These are phyloP conservation scores for Drosophila recens DNA, from an alignment of 2,888 invertebrate species.

Conservation along the genomic window DNA sequence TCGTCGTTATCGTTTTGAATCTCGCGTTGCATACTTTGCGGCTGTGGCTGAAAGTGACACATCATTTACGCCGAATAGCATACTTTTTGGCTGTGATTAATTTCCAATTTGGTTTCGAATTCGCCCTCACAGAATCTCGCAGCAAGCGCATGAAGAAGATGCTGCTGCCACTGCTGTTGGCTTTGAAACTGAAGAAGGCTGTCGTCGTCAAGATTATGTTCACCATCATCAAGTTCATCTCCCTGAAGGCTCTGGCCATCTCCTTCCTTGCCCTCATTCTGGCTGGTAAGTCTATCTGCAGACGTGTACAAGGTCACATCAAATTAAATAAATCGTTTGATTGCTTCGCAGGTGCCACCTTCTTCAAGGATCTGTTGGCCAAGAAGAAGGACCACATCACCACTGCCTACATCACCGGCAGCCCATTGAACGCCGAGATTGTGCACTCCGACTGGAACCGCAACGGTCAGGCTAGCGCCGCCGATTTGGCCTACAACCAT, in stretches of 20 bases:
- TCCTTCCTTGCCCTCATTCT: slow-evolving; percentile 88
- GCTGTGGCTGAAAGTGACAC: slow-evolving; percentile 1
- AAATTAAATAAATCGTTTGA: neutral
- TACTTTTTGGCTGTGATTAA: slow-evolving; percentile 46
- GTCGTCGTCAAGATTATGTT: slow-evolving; percentile 88
- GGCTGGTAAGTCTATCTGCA: slow-evolving; percentile 85
- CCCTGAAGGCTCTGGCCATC: slow-evolving; percentile 88
- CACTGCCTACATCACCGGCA: slow-evolving; percentile 85
- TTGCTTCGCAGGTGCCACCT: slow-evolving; percentile 81
- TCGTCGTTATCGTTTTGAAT: neutral
- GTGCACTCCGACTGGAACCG: slow-evolving; percentile 85
- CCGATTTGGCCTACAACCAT: slow-evolving; percentile 85
- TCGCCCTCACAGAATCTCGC: slow-evolving; percentile 85
- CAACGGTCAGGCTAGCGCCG: slow-evolving; percentile 84
- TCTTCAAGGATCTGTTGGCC: slow-evolving; percentile 85
- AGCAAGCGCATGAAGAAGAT: slow-evolving; percentile 88
- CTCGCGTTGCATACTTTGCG: slow-evolving; percentile 49
- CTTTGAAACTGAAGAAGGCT: slow-evolving; percentile 88
- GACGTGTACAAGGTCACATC: neutral
- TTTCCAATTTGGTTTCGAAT: slow-evolving; percentile 9
- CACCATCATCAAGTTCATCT: slow-evolving; percentile 87
- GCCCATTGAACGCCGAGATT: slow-evolving; percentile 85
- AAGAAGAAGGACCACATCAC: slow-evolving; percentile 85
- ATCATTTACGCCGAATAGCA: slow-evolving; percentile 9
- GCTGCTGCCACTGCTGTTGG: slow-evolving; percentile 88